A percentile compares a stretch with the other conserved stretches of the same genome.
phyloP scores from a whole-genome alignment of 2,113 vertebrate species.

The Hiodon alosoides region DNA sequence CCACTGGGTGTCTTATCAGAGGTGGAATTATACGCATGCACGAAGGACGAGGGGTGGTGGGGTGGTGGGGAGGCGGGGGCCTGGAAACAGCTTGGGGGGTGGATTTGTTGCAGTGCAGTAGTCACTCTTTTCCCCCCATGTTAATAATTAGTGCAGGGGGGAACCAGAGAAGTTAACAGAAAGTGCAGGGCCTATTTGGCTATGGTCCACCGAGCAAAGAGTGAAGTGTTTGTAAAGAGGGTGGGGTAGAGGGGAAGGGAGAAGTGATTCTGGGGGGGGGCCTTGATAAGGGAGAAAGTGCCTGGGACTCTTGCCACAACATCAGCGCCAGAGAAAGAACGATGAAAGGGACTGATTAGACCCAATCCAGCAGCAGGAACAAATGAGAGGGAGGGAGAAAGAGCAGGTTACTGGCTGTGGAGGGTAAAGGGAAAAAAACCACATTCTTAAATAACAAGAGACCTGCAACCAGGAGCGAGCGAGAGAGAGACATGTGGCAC shows the following conservation, averaged over 20 bases:
- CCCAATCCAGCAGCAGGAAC: background rate
- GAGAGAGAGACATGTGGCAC: background rate
- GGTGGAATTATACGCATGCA: conserved; percentile 2
- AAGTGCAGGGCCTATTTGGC: background rate
- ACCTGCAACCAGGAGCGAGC: conserved; percentile 2
- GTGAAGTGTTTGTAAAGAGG: background rate
- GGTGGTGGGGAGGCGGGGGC: background rate
- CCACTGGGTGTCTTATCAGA: conserved; percentile 10
- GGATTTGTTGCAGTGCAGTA: background rate
- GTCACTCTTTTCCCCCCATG: background rate
- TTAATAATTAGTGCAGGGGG: conserved; percentile 21
- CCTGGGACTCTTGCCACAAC: background rate
- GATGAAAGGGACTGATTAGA: no score
- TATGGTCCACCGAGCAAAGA: background rate
- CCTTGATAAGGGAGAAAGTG: conserved; percentile 9
- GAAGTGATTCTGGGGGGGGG: background rate
- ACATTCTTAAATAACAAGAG: conserved; percentile 8
- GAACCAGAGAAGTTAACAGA: background rate
- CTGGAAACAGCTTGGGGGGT: conserved; percentile 5
- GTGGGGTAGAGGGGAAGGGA: background rate
- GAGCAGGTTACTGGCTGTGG: background rate
- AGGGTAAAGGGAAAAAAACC: conserved; percentile 17
- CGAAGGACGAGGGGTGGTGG: background rate
- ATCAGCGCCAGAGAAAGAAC: background rate
- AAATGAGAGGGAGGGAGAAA: conserved; percentile 7